phyloP scores from a whole-genome alignment of 2,113 vertebrate genomes.

The Balaeniceps rex region DNA sequence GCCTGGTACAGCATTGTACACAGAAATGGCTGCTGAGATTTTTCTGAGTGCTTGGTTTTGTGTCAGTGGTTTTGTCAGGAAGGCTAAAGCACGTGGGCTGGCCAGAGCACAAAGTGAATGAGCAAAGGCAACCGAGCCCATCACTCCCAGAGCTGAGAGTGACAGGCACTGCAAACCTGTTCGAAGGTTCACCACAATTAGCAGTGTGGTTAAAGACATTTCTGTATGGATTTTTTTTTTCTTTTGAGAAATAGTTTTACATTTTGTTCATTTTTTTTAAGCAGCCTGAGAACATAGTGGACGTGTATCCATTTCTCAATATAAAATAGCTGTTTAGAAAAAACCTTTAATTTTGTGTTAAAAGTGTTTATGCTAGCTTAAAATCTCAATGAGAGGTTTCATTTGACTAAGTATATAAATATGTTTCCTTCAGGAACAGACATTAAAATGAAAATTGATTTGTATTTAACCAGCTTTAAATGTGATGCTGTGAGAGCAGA shows the following conservation, averaged over 20 bases:
- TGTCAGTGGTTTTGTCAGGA: neutral
- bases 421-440: neutral
- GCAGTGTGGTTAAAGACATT: neutral
- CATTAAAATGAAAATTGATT: neutral
- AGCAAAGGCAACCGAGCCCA: neutral
- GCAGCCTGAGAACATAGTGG: neutral
- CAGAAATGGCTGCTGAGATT: neutral
- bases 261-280: neutral
- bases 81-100: neutral
- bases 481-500: neutral
- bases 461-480: neutral
- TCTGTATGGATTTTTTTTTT: neutral
- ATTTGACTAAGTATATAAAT: neutral
- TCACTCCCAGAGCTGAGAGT: neutral
- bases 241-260: neutral
- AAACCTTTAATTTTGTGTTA: neutral
- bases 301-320: neutral
- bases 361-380: neutral
- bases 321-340: neutral
- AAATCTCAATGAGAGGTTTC: neutral
- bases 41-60: neutral
- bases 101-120: neutral
- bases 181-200: neutral
- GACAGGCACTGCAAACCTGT: neutral
- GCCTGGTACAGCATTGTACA: neutral